Evolutionary conservation across 1,140 invertebrate species (phyloP).

Genomic region (Bombus turneri): DNA sequence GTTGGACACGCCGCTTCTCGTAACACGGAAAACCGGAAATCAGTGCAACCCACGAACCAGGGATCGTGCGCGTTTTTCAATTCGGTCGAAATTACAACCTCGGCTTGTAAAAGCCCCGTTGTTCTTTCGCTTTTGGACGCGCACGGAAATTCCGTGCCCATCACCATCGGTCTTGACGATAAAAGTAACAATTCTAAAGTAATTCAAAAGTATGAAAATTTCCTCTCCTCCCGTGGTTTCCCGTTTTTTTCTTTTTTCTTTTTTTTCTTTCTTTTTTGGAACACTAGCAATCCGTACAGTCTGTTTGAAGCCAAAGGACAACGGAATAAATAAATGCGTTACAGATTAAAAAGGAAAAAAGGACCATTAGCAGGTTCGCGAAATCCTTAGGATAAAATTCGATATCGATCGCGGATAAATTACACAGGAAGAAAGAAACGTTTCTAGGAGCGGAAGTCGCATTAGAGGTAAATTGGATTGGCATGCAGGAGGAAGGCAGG

Average conservation of each 20-base stretch:
- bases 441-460: not conserved
- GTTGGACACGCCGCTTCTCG: too few species aligned
- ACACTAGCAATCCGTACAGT: fast-evolving
- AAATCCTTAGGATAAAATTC: too few species aligned
- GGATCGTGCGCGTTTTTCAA: slow-evolving; percentile 1
- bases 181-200: not conserved
- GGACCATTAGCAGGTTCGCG: too few species aligned
- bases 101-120: not conserved
- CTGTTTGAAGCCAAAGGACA: too few species aligned
- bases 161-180: too few species aligned
- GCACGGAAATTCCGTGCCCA: not conserved
- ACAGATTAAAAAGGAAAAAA: too few species aligned
- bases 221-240: not conserved
- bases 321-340: too few species aligned
- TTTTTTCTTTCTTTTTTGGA: too few species aligned
- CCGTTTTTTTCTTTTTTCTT: too few species aligned
- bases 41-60: slow-evolving; percentile 37
- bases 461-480: not conserved
- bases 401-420: too few species aligned
- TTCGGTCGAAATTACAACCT: not conserved
- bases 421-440: too few species aligned
- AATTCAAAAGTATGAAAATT: too few species aligned
- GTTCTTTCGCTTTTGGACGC: slow-evolving; percentile 23
- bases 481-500: slow-evolving; percentile 32
- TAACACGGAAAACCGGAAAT: slow-evolving; percentile 49